A percentile compares a stretch with the other conserved stretches of the same genome.
These are phyloP conservation scores for Arrhopalites spinosus DNA, from an alignment of 2,888 invertebrate genomes.

Conservation along the genomic window DNA sequence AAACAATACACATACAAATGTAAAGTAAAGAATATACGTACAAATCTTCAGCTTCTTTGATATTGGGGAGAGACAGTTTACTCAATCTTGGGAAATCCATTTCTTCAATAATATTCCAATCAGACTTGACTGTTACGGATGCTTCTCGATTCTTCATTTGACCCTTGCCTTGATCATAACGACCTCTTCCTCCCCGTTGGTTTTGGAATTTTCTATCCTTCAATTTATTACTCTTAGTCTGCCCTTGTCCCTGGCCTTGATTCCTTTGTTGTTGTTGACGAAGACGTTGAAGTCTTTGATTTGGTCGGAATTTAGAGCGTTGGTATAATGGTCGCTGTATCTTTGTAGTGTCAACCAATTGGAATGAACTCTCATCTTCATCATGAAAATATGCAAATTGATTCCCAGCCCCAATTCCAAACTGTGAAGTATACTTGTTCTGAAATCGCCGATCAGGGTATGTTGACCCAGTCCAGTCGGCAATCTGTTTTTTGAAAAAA, in stretches of 20 bases:
- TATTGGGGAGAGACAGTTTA: constrained; percentile 87
- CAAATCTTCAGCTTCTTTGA: constrained; percentile 76
- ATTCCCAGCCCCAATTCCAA: constrained; percentile 73
- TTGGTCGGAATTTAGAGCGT: constrained; percentile 84
- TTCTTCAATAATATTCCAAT: constrained; percentile 96
- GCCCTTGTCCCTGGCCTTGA: constrained; percentile 44
- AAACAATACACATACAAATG: not conserved
- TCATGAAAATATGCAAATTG: constrained; percentile 99
- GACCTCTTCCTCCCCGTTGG: constrained; percentile 66
- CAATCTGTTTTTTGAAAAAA: too few species aligned
- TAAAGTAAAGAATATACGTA: constrained; percentile 58
- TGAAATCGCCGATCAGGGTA: constrained; percentile 92
- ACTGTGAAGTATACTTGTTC: constrained; percentile 88
- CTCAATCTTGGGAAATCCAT: constrained; percentile 96
- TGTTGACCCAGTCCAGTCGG: constrained; percentile 96
- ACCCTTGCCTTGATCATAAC: constrained; percentile 64
- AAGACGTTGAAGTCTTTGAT: constrained; percentile 69
- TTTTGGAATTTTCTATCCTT: constrained; percentile 85
- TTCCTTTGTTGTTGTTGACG: constrained; percentile 64
- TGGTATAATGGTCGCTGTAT: constrained; percentile 86
- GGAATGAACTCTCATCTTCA: constrained; percentile 98
- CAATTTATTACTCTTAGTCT: constrained; percentile 50
- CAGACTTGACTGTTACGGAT: constrained; percentile 92
- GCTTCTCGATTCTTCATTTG: constrained; percentile 88
- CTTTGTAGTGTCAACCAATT: constrained; percentile 92